These are phyloP conservation scores for Rhabdophis nuchalis DNA, from an alignment of 2,797 vertebrate genomes.

Conservation along the genomic window DNA sequence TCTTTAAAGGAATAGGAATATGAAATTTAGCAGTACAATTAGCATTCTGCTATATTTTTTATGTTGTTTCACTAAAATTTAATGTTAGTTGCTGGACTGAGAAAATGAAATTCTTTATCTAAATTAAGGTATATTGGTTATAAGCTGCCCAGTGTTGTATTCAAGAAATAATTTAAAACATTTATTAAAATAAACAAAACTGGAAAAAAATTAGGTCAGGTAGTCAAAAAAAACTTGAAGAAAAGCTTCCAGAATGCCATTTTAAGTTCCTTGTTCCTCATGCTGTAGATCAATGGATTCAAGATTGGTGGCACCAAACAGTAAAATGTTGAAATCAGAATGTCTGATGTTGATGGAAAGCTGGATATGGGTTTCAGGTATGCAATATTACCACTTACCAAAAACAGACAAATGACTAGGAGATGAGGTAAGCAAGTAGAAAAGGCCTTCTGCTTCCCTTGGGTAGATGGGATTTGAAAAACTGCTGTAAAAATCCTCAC, in stretches of 20 bases:
- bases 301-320: conserved; percentile 5
- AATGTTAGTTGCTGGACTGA: background rate
- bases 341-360: background rate
- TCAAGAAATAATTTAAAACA: background rate
- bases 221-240: background rate
- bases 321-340: conserved; percentile 35
- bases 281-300: conserved; percentile 20
- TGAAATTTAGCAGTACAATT: background rate
- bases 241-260: background rate
- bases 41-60: background rate
- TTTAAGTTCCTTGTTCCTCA: conserved; percentile 10
- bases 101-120: background rate
- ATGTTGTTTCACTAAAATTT: background rate
- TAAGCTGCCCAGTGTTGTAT: background rate
- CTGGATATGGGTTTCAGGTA: conserved; percentile 31
- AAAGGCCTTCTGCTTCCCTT: conserved; percentile 37
- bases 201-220: background rate
- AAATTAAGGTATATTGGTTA: background rate
- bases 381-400: conserved; percentile 30
- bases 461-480: conserved; percentile 5
- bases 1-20: background rate
- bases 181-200: background rate
- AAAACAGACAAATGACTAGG: conserved; percentile 26
- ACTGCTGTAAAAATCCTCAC: conserved; percentile 28
- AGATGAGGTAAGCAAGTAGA: conserved; percentile 45